phyloP scores from a whole-genome alignment of 2,113 vertebrate species.

The Myotis lucifugus region DNA sequence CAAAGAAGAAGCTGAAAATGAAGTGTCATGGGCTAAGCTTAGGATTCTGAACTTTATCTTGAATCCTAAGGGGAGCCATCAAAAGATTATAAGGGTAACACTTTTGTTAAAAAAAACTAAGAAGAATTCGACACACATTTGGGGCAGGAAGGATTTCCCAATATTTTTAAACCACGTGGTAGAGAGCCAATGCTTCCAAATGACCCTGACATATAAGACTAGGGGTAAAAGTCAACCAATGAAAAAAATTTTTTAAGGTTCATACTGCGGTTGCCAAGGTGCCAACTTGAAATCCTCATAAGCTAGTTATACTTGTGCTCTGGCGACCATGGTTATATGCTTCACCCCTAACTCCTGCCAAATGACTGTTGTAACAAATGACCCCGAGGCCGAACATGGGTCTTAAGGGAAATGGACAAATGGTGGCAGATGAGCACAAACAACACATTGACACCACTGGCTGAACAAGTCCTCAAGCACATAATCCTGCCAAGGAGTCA shows the following conservation, averaged over 20 bases:
- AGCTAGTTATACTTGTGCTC: not conserved
- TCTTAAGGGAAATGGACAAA: constrained; percentile 10
- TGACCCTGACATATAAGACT: not conserved
- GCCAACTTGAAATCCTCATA: not conserved
- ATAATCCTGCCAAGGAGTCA: too few species aligned
- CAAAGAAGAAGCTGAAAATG: not conserved
- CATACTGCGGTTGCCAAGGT: not conserved
- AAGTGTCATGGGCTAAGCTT: not conserved
- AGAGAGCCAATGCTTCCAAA: too few species aligned
- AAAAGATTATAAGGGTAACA: not conserved
- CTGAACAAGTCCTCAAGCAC: not conserved
- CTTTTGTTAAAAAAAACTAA: not conserved
- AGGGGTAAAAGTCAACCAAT: not conserved
- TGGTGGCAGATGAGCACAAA: not conserved
- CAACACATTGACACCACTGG: not conserved
- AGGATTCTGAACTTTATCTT: not conserved
- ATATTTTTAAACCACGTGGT: too few species aligned
- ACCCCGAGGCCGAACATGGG: not conserved
- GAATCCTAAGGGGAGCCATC: not conserved
- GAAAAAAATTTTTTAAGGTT: too few species aligned
- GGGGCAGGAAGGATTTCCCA: too few species aligned
- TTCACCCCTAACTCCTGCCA: not conserved
- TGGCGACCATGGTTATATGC: not conserved
- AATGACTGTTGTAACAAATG: not conserved
- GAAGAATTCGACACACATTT: too few species aligned